phyloP scores from a whole-genome alignment of 2,888 invertebrate genomes.

The Diabrotica balteata region DNA sequence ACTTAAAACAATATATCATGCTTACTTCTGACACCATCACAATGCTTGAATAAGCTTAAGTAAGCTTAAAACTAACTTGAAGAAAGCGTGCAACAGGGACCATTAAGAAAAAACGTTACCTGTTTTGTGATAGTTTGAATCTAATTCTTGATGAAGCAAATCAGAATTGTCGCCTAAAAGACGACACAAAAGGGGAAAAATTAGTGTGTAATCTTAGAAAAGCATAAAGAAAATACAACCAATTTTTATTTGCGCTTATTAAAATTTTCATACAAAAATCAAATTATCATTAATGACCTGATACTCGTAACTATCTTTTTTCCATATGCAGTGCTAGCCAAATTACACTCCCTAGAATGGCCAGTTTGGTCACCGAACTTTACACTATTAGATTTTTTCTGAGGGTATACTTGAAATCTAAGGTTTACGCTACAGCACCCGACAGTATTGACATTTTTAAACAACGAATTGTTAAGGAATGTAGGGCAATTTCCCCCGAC shows the following conservation, averaged over 20 bases:
- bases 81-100: constrained; percentile 17
- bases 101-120: constrained; percentile 37
- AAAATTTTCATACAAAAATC: no score
- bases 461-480: no score
- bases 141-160: constrained; percentile 65
- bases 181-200: constrained; percentile 38
- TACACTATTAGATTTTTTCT: no score
- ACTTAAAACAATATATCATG: background rate
- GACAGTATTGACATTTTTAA: no score
- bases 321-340: no score
- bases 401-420: no score
- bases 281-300: no score
- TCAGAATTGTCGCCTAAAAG: constrained; percentile 66
- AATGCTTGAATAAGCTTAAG: constrained; percentile 4
- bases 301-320: no score
- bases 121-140: constrained; percentile 56
- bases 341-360: no score
- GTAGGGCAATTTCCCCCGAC: no score
- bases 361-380: no score
- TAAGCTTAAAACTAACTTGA: constrained; percentile 9
- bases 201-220: constrained; percentile 27
- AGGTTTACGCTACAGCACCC: no score
- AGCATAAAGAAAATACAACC: constrained; percentile 5
- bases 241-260: constrained; percentile 11
- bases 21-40: constrained; percentile 11